Base-by-base conservation (phyloP, 2,888 invertebrate species). In the Caenorhabditis sulstoni region DNA sequence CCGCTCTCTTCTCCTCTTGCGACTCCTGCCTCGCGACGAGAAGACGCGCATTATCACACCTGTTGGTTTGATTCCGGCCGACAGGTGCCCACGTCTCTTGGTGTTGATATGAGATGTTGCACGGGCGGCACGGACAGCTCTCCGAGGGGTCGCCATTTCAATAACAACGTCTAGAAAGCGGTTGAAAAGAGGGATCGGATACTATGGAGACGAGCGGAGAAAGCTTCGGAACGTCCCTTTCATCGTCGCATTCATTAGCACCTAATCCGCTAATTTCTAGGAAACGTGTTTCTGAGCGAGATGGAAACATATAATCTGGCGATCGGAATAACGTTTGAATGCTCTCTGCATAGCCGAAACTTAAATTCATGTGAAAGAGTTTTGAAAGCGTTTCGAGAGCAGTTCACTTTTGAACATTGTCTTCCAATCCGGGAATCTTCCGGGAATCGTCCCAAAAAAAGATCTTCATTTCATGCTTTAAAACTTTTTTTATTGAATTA, bases 81-180 rank as follows among this genome's bases (percentile, higher is more conserved):
- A 75, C 75, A 75, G 75, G 75, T 75, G 75, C 67, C 62, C 57
- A 47, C 37, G 29, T 41, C 41, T 23, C 22, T 61, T 70, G 64
- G 71, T 71, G 71, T 71, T 71, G 71, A 71, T 71, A 71, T 71
- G 71, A 71, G 71, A 71, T 71, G 71, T 71, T 62, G 71, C 71
- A 71, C 71, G 71, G 64, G 64, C 64, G 71, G 71, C 8, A 50
- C 20, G 20, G n/a, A n/a, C 14, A 14, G 18, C n/a, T n/a, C n/a
- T n/a, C n/a, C 18, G 53, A 70, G 11, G 41, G 14, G 37, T 37
- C 11, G 37, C 7, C 7, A 41, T 14, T 2, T 3, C 11, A 41
- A 14, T 41, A 41, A 14, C 11, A 41, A 41, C 3, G 41, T 41
- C 2, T 41, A 11, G 11, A 37, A 11, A 5, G 41, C 41, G 11